These are phyloP conservation scores for Sylvilagus floridanus DNA, from an alignment of 2,797 vertebrate species.

Conservation along the genomic window DNA sequence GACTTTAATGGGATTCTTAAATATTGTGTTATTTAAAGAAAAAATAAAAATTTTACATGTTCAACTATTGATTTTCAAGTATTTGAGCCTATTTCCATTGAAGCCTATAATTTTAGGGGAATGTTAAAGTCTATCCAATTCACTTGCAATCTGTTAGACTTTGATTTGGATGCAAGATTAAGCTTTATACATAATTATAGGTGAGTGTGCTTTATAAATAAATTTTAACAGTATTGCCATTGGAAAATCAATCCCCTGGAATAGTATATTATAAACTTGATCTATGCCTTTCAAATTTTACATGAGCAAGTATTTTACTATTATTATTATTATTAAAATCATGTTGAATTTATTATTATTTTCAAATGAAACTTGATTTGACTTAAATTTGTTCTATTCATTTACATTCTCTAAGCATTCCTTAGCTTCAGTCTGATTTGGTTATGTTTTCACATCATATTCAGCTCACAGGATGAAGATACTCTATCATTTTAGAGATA, in stretches of 20 bases:
- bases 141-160: conserved; percentile 1
- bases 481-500: background rate
- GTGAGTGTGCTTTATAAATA: background rate
- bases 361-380: conserved; percentile 14
- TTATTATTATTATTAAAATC: background rate
- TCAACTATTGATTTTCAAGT: conserved; percentile 1
- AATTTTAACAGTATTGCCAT: background rate
- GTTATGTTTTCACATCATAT: background rate
- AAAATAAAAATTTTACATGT: background rate
- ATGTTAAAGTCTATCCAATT: background rate
- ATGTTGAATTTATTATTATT: background rate
- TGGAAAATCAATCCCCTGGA: background rate
- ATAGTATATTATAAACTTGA: background rate
- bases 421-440: background rate
- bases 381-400: conserved; percentile 8
- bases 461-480: background rate
- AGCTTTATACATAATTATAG: background rate
- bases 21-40: conserved; percentile 9
- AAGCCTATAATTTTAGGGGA: background rate
- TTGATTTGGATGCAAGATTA: background rate
- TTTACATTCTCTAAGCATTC: background rate
- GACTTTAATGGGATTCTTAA: background rate
- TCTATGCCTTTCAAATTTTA: background rate
- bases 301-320: background rate
- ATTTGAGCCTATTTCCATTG: background rate